These are phyloP conservation scores for Drosophila nigritarsus DNA, from an alignment of 2,888 invertebrate species.

Conservation along the genomic window DNA sequence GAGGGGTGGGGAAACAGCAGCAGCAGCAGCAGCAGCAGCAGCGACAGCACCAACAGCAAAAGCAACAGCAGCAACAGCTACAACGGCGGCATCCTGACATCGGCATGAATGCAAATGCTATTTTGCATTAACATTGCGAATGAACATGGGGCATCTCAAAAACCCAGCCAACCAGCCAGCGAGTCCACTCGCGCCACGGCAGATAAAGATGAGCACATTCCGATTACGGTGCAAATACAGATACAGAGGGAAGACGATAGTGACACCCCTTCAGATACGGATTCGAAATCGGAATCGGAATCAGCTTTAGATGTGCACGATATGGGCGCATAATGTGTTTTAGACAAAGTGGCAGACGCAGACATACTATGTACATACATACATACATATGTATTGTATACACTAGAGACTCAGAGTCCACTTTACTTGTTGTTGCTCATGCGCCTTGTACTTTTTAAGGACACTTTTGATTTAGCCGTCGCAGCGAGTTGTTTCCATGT, in stretches of 20 bases:
- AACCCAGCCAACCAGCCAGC: constrained; percentile 10
- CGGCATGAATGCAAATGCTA: constrained; percentile 71
- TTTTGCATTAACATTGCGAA: constrained; percentile 69
- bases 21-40: background rate
- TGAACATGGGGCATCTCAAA: constrained; percentile 41
- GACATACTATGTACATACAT: constrained; percentile 25
- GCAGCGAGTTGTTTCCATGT: background rate
- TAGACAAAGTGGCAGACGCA: constrained; percentile 61
- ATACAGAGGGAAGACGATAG: constrained; percentile 25
- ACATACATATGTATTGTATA: constrained; percentile 1
- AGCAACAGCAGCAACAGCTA: background rate
- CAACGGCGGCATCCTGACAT: constrained; percentile 34
- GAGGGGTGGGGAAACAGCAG: background rate
- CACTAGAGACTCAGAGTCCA: background rate
- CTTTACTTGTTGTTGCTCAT: background rate
- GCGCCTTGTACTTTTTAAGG: background rate
- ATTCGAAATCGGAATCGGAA: constrained; percentile 24
- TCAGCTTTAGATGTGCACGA: constrained; percentile 41
- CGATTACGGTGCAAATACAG: constrained; percentile 52
- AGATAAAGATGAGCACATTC: constrained; percentile 61
- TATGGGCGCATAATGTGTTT: constrained; percentile 45
- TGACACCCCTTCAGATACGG: constrained; percentile 48
- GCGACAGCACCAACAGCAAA: background rate
- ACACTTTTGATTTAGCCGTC: background rate
- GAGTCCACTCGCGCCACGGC: constrained; percentile 20